A percentile compares a stretch with the other conserved stretches of the same genome.
These are phyloP conservation scores for Clarias fuscus DNA, from an alignment of 2,797 vertebrate species.

Conservation along the genomic window DNA sequence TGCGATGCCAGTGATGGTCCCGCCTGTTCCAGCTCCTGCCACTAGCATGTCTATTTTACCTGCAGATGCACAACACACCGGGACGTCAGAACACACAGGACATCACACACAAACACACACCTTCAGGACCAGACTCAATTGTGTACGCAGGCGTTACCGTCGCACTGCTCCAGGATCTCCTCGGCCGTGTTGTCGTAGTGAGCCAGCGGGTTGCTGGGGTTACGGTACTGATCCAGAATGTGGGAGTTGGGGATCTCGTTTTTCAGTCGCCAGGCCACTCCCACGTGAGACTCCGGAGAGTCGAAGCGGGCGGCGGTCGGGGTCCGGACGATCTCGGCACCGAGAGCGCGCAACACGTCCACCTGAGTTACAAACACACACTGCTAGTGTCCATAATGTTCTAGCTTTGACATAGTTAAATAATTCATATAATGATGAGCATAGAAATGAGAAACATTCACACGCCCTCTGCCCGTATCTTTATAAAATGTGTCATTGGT, in stretches of 20 bases:
- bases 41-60: slow-evolving; percentile 96
- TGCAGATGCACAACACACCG: slow-evolving; percentile 57
- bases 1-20: slow-evolving; percentile 92
- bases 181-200: slow-evolving; percentile 96
- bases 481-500: not conserved
- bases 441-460: not conserved
- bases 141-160: slow-evolving; percentile 69
- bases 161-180: slow-evolving; percentile 93
- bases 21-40: slow-evolving; percentile 89
- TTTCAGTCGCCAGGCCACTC: slow-evolving; percentile 94
- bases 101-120: not conserved
- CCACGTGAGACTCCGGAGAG: slow-evolving; percentile 94
- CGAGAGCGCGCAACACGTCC: slow-evolving; percentile 89
- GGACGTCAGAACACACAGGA: not conserved
- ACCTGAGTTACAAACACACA: slow-evolving; percentile 74
- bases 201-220: slow-evolving; percentile 91
- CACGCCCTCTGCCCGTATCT: not conserved
- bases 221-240: slow-evolving; percentile 97
- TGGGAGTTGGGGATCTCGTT: slow-evolving; percentile 94
- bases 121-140: not conserved
- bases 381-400: no score
- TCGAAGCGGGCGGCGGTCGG: slow-evolving; percentile 93
- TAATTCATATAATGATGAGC: not conserved
- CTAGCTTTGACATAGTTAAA: not conserved
- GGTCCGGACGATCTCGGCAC: slow-evolving; percentile 93